Percentiles rank a stretch among this genome's conserved stretches.
Conservation (phyloP, 2,888 invertebrate genomes). For the Synergus gifuensis region DNA sequence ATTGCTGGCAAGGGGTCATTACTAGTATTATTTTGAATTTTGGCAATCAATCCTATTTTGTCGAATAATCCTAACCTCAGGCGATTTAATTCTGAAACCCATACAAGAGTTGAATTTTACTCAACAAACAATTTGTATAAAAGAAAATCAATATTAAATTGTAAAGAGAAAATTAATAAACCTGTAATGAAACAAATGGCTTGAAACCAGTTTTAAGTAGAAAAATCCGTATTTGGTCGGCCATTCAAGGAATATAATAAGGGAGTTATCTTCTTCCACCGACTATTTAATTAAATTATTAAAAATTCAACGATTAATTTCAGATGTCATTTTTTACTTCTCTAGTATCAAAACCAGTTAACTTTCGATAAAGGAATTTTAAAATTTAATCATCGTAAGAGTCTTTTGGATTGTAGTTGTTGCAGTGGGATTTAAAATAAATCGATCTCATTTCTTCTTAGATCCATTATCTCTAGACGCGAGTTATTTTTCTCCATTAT, state of each 20-base stretch:
- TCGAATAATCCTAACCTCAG: constrained; percentile 21
- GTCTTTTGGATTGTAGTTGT: constrained; percentile 1
- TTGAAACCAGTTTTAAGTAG: not conserved
- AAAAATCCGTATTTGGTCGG: not conserved
- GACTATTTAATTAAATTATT: not conserved
- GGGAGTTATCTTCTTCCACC: not conserved
- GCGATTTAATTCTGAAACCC: not conserved
- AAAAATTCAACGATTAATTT: not conserved
- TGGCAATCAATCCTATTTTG: not conserved
- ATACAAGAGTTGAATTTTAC: not conserved
- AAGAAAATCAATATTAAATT: not conserved
- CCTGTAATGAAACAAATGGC: not conserved
- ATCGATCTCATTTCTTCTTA: constrained; percentile 11
- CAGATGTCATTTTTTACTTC: not conserved
- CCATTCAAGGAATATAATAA: not conserved
- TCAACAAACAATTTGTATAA: not conserved
- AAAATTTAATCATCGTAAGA: constrained; percentile 18
- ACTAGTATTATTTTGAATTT: constrained; percentile 8
- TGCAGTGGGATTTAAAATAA: constrained; percentile 12
- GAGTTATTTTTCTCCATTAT: not conserved
- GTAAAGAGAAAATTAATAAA: not conserved
- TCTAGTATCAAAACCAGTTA: not conserved
- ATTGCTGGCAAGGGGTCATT: not conserved
- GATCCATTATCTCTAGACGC: not conserved
- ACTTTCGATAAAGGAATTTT: constrained; percentile 11